Base-by-base conservation (phyloP, 2,888 invertebrate species). In the Seira sanloemensis region DNA sequence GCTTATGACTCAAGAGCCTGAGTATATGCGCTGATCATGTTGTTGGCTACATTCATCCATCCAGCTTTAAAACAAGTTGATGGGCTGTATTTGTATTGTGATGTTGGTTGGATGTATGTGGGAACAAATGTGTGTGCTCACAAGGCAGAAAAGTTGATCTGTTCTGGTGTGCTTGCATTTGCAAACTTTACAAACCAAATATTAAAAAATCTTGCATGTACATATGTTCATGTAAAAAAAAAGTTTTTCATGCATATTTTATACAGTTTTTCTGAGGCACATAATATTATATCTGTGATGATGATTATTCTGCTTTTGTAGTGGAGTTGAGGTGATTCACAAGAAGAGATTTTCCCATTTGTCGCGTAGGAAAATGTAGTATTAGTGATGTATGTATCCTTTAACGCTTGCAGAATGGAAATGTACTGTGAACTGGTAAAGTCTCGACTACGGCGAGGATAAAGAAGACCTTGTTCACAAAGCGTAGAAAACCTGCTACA, bases 21-120 rank as follows among this genome's bases (percentile, higher is more conserved):
- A n/a, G n/a, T n/a, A n/a, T n/a, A n/a, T n/a, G n/a, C n/a, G n/a
- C n/a, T n/a, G n/a, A n/a, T n/a, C n/a, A n/a, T n/a, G n/a, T 58
- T 58, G 58, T 58, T 58, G 58, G 7, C 16, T 58, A 58, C 58
- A 58, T 58, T 37, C 2, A 58, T 58, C 12, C n/a, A 58, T 58
- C 58, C 58, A 58, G 58, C 58, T 58, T 58, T 58, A 58, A 58
- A 58, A 58, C n/a, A 18, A 58, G 58, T 58, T n/a, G 58, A 58
- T 58, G 58, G 58, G 58, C 58, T 58, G 58, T 58, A 12, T 58
- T 58, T 58, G n/a, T 58, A n/a, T 58, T 58, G 18, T 18, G 18
- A 58, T 37, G 37, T 37, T n/a, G n/a, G n/a, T n/a, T n/a, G n/a
- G n/a, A n/a, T 37, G n/a, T 58, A 58, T 58, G 58, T 58, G 58